These are phyloP conservation scores for Arctia plantaginis DNA, from an alignment of 2,888 invertebrate species.

Conservation along the genomic window DNA sequence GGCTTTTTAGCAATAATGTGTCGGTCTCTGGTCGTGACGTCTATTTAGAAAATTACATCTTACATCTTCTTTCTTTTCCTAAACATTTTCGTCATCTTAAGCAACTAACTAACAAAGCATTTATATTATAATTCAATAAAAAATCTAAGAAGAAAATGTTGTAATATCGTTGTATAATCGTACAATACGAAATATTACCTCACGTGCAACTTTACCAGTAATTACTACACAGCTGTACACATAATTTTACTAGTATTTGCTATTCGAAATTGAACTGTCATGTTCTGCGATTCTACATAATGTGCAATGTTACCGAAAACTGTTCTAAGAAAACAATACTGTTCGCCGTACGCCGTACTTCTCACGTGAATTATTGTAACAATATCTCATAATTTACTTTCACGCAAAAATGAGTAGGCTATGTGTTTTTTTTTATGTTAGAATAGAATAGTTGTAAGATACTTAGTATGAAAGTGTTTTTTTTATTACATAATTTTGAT, in stretches of 20 bases:
- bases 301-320: constrained; percentile 25
- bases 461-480: constrained; percentile 17
- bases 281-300: constrained; percentile 14
- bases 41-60: background rate
- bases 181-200: constrained; percentile 17
- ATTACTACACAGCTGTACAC: constrained; percentile 13
- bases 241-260: constrained; percentile 9
- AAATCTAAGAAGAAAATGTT: background rate
- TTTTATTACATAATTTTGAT: background rate
- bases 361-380: constrained; percentile 33
- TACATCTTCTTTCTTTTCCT: background rate
- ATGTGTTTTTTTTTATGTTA: constrained; percentile 25
- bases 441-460: constrained; percentile 28
- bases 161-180: constrained; percentile 5
- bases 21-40: too few species aligned
- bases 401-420: constrained; percentile 24
- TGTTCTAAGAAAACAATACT: constrained; percentile 14
- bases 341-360: constrained; percentile 18
- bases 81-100: background rate
- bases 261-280: constrained; percentile 19
- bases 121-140: background rate
- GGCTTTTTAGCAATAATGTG: too few species aligned
- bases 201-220: constrained; percentile 8
- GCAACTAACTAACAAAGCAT: background rate
- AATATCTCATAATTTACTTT: constrained; percentile 41